Base-by-base conservation (phyloP, 2,888 invertebrate species). In the Tachina grossa region DNA sequence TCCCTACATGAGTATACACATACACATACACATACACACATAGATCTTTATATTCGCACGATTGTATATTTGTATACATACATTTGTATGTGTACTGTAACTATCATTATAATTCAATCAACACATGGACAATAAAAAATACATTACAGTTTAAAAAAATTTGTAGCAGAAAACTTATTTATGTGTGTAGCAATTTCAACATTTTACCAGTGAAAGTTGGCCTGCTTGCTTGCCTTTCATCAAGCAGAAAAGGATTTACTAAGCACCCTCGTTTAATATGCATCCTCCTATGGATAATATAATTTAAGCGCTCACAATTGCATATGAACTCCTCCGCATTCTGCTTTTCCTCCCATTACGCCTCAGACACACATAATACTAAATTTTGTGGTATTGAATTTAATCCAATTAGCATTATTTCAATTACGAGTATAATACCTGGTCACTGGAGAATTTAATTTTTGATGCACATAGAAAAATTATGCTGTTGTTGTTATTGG, bases 381-480 rank as follows among this genome's bases (percentile, higher is more conserved):
- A 65, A 72, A 57, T 77, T 57, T 51, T 77, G 65, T 45, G 76
- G 69, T 71, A 76, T 76, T 76, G 61, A 59, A 80, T 76, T 80
- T 76, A 85, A 85, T 85, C 85, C 85, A 85, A 85, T 85, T 85
- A 85, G 83, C 83, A 76, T 85, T 76, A 83, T 83, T 83, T 83
- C 85, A 85, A 83, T 85, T 85, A n/a, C n/a, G n/a, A n/a, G n/a
- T n/a, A 85, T 83, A 83, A 83, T 65, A 72, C 45, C 66, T 77
- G 79, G 76, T 72, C 85, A 76, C n/a, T 80, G 74, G 83, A 80
- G 79, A 83, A 79, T 85, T 83, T 55, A 65, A 76, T 71, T 83
- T 76, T 80, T 74, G 76, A 83, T 76, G 68, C 51, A 65, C 63
- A 72, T n/a, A 78, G 22, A 83, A 78, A 72, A 63, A 65, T 76